Percentiles rank a stretch among this genome's conserved stretches.
Evolutionary conservation across 2,113 vertebrate genomes (phyloP).

Genomic region (Panurus biarmicus): DNA sequence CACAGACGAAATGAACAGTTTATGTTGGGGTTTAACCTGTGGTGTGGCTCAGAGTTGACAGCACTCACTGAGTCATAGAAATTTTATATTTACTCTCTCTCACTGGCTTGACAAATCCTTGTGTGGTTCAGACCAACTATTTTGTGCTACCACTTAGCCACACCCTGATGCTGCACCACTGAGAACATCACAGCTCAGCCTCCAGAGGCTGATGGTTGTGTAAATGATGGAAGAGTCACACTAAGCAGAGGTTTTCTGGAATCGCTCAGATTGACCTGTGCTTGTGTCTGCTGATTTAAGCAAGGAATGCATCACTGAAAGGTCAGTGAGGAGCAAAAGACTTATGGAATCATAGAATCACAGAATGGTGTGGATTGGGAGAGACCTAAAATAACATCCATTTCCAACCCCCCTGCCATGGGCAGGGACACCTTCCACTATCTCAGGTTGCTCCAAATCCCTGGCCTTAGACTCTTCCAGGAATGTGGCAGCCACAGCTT

Average conservation of each 20-base stretch:
- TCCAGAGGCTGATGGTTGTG: not conserved
- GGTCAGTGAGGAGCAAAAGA: not conserved
- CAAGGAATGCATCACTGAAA: not conserved
- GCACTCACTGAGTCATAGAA: not conserved
- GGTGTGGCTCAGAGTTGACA: not conserved
- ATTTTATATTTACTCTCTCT: not conserved
- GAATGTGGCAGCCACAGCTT: not conserved
- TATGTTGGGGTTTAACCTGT: not conserved
- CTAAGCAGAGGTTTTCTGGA: not conserved
- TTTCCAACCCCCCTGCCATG: not conserved
- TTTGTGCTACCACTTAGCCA: not conserved
- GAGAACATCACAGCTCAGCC: not conserved
- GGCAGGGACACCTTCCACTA: not conserved
- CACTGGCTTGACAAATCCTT: not conserved
- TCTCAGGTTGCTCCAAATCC: not conserved
- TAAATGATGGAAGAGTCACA: not conserved
- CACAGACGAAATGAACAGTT: accelerated
- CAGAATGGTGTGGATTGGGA: not conserved
- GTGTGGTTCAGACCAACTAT: not conserved
- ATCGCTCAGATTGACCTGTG: not conserved
- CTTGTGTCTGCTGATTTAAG: not conserved
- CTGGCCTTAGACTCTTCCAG: not conserved
- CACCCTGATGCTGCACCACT: not conserved
- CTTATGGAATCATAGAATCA: not conserved
- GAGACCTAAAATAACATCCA: not conserved